Conservation (phyloP, 1,140 invertebrate species). For the Ips typographus region DNA sequence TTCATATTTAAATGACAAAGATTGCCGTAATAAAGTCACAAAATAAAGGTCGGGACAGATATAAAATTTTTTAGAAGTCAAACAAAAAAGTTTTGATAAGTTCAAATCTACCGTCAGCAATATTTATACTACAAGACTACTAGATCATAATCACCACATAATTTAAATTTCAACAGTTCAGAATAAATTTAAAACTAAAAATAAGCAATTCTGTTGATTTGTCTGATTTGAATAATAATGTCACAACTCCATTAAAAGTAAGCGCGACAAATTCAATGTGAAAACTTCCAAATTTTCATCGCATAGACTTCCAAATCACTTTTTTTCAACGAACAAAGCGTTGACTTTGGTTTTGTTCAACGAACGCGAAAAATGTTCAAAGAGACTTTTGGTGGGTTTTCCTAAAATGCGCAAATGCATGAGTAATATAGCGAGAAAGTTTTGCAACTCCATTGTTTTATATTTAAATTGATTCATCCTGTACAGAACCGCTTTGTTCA, state of each 20-base stretch:
- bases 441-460: slow-evolving; percentile 12
- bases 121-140: too few species aligned
- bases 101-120: too few species aligned
- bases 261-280: background rate
- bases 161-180: too few species aligned
- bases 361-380: slow-evolving; percentile 1
- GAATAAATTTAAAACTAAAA: too few species aligned
- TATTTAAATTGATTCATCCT: slow-evolving; percentile 11
- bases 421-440: slow-evolving; percentile 4
- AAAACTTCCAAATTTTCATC: background rate
- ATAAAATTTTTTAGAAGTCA: background rate
- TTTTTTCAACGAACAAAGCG: background rate
- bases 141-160: too few species aligned
- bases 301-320: background rate
- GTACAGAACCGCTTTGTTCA: background rate
- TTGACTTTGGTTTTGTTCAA: background rate
- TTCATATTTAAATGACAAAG: slow-evolving; percentile 19
- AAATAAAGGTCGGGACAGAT: background rate
- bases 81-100: too few species aligned
- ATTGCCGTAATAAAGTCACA: slow-evolving; percentile 18
- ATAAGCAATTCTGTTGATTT: too few species aligned
- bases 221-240: too few species aligned
- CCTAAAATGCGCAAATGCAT: background rate
- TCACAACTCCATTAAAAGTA: background rate
- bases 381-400: background rate